Conservation (phyloP, 1,140 invertebrate genomes). For the Brachionus asplanchnoidis region DNA sequence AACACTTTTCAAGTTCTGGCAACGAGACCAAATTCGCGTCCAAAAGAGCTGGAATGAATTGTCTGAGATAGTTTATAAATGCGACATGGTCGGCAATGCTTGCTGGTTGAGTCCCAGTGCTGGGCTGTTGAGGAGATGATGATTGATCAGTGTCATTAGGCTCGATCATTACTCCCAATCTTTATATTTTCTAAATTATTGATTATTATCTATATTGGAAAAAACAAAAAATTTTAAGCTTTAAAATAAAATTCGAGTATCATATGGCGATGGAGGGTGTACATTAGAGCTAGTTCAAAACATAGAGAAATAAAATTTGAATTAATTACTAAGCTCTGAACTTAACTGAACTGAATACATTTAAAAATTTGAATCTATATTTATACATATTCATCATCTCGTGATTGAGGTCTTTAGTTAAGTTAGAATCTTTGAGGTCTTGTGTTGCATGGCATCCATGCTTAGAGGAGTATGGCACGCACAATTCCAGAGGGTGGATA, state of each 20-base stretch:
- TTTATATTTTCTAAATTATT: background rate
- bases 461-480: background rate
- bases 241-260: slow-evolving; percentile 11
- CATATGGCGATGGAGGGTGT: background rate
- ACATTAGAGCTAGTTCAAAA: background rate
- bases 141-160: slow-evolving; percentile 3
- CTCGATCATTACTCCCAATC: slow-evolving; percentile 13
- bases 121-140: slow-evolving; percentile 12
- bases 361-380: background rate
- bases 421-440: background rate
- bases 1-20: slow-evolving; percentile 33
- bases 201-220: background rate
- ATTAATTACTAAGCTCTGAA: slow-evolving; percentile 29
- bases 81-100: slow-evolving; percentile 18
- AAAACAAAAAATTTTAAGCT: slow-evolving; percentile 3
- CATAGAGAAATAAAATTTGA: slow-evolving; percentile 17
- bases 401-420: slow-evolving; percentile 12
- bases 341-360: background rate
- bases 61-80: slow-evolving; percentile 34
- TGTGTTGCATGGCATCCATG: background rate
- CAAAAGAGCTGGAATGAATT: slow-evolving; percentile 23
- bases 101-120: background rate
- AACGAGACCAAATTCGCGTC: background rate
- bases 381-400: background rate
- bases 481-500: background rate